Conservation (phyloP, 2,888 invertebrate species). For the Cerastis rubricosa region DNA sequence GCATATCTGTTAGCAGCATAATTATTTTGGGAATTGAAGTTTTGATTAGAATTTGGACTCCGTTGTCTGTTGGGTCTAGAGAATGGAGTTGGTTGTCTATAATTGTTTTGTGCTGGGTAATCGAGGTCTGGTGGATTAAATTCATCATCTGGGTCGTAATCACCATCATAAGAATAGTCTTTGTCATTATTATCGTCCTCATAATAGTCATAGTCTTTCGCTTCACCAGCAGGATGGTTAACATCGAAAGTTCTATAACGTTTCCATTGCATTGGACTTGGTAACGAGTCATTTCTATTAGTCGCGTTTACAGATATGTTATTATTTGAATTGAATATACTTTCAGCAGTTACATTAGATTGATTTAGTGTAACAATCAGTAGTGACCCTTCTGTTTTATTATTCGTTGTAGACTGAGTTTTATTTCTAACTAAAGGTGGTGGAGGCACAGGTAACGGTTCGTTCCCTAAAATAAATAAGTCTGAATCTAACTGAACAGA, state of each 20-base stretch:
- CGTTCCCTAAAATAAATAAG: constrained; percentile 75
- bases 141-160: constrained; percentile 72
- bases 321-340: background rate
- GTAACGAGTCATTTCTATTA: constrained; percentile 68
- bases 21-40: constrained; percentile 24
- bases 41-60: constrained; percentile 28
- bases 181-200: constrained; percentile 58
- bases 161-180: constrained; percentile 62
- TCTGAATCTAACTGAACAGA: constrained; percentile 73
- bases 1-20: constrained; percentile 54
- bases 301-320: constrained; percentile 16
- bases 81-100: constrained; percentile 24
- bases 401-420: background rate
- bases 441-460: constrained; percentile 43
- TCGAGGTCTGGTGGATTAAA: constrained; percentile 61
- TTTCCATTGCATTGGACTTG: constrained; percentile 73
- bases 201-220: constrained; percentile 66
- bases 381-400: constrained; percentile 23
- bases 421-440: constrained; percentile 3
- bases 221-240: constrained; percentile 55
- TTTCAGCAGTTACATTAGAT: background rate
- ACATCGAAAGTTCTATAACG: constrained; percentile 59
- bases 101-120: constrained; percentile 48
- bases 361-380: background rate
- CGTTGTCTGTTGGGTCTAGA: constrained; percentile 31